A percentile compares a stretch with the other conserved stretches of the same genome.
Conservation (phyloP, 2,113 vertebrate genomes). For the Corythornis vintsioides region DNA sequence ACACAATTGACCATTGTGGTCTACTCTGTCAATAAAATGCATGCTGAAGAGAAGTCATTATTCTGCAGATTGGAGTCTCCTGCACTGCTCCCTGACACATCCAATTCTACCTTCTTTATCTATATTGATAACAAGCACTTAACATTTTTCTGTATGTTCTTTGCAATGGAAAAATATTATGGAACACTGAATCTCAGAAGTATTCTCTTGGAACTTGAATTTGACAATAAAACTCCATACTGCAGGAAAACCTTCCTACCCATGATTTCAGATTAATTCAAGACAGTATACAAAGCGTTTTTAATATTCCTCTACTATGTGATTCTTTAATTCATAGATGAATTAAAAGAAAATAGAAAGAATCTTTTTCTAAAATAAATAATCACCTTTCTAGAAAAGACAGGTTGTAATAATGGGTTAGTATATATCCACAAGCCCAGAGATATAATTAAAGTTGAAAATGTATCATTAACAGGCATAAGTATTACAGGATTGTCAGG, state of each 20-base stretch:
- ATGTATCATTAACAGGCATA: not conserved
- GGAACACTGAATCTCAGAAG: not conserved
- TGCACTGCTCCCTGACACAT: not conserved
- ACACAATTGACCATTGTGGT: not conserved
- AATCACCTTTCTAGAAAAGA: not conserved
- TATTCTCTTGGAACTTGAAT: not conserved
- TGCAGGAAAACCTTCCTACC: constrained; percentile 9
- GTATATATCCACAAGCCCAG: not conserved
- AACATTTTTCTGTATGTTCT: not conserved
- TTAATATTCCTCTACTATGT: not conserved
- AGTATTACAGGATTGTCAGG: not conserved
- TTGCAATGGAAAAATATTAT: not conserved
- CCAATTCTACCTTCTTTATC: not conserved
- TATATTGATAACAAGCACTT: not conserved
- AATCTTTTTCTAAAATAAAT: not conserved
- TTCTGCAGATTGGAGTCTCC: not conserved
- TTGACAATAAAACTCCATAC: constrained; percentile 4
- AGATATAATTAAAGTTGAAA: not conserved
- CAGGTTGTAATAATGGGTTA: not conserved
- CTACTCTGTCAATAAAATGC: not conserved
- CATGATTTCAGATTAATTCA: constrained; percentile 20
- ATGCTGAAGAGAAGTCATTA: constrained; percentile 1
- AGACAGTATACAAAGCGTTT: not conserved
- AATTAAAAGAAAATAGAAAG: not conserved
- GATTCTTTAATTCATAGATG: not conserved